Base-by-base conservation (phyloP, 2,113 vertebrate genomes). In the Ramphastos sulfuratus region DNA sequence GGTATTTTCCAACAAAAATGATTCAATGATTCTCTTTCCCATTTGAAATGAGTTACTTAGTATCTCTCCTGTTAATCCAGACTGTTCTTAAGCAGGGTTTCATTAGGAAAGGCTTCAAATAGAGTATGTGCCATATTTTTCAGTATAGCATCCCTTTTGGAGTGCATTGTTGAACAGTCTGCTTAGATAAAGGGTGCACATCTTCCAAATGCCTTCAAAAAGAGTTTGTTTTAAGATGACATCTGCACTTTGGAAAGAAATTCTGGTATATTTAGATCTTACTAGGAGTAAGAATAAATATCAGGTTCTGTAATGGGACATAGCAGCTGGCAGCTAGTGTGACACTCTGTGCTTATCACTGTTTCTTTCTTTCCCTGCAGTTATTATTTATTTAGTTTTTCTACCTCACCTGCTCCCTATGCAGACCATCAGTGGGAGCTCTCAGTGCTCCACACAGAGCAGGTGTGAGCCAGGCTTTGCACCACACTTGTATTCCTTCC, bases 331-430 rank as follows among this genome's bases (percentile, higher is more conserved):
- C 55, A 95, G 92, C 56, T 95, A 87, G 44, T 54, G 39, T 75
- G 89, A 63, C 89, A 83, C 83, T 94, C 59, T 81, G 92, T 92
- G 94, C 96, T 97, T 96, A 95, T 82, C 90, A 73, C 94, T 89
- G 18, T 92, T 97, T 89, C 93, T 97, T 86, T 94, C 90, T 93
- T 90, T 87, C 95, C 82, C 85, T 91, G 33, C 88, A 97, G 94
- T 95, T 96, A 96, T 91, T 96, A 95, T 94, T 97, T 97, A 96
- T 95, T 96, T 94, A 96, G 95, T 87, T 95, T 96, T 96, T 92
- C 87, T 95, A 83, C 85, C 90, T 96, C 91, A 72, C 91, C 35
- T 83, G 31, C 44, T 48, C 28, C 67, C 54, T 35, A 7, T 0
- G 1, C 50, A 28, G 63, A 5, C 2, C 52, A 19, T 13, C 58